These are phyloP conservation scores for Heteromormyrus szaboi DNA, from an alignment of 2,797 vertebrate species.

Conservation along the genomic window DNA sequence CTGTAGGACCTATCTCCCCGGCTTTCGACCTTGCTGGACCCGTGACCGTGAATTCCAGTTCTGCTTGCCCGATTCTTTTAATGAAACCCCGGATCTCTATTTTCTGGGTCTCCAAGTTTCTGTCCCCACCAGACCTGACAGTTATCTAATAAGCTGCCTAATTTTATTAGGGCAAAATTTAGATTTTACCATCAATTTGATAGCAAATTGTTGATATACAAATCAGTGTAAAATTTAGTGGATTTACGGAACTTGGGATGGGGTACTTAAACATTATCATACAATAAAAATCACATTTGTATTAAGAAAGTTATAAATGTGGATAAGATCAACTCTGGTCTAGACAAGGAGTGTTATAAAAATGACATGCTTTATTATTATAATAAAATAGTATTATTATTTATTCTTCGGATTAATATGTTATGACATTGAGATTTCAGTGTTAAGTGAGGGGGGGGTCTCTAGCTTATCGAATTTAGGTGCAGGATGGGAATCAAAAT, in stretches of 20 bases:
- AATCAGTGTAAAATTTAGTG: neutral
- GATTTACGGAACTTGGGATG: neutral
- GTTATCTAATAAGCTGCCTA: neutral
- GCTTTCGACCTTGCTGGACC: neutral
- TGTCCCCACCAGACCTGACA: neutral
- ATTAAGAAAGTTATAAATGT: neutral
- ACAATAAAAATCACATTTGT: neutral
- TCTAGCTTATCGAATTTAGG: neutral
- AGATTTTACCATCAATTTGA: neutral
- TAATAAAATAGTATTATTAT: neutral
- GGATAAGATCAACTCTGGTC: neutral
- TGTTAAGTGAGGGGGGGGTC: neutral
- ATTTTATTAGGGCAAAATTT: neutral
- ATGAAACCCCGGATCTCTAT: neutral
- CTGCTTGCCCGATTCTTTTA: neutral
- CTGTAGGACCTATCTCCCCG: neutral
- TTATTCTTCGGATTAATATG: neutral
- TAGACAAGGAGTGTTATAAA: neutral
- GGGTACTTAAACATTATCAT: neutral
- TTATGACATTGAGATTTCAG: neutral
- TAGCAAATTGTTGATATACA: neutral
- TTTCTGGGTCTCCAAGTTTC: neutral
- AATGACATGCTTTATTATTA: neutral
- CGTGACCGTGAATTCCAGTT: neutral
- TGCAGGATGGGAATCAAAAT: neutral